Evolutionary conservation across 2,797 vertebrate species (phyloP).

Genomic region (Tadarida brasiliensis): DNA sequence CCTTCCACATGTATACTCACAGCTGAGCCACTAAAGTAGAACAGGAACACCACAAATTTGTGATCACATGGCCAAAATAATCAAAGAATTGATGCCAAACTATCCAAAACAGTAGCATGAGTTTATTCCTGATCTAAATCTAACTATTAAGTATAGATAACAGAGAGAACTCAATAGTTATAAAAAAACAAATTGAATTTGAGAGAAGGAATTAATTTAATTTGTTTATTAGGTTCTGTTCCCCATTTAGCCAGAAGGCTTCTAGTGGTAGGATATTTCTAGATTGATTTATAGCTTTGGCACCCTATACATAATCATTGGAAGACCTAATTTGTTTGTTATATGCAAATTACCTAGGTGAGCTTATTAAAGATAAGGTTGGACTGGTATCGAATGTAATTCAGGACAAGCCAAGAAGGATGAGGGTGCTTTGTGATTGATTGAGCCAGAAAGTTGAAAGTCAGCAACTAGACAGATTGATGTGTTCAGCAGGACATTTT

Average conservation of each 20-base stretch:
- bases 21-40: background rate
- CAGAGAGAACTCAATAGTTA: background rate
- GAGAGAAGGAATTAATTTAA: constrained; percentile 54
- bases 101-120: background rate
- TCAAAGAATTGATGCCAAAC: background rate
- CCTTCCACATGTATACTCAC: background rate
- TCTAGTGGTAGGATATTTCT: constrained; percentile 37
- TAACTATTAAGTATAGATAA: constrained; percentile 47
- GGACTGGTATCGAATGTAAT: constrained; percentile 76
- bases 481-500: constrained; percentile 69
- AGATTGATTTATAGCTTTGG: constrained; percentile 74
- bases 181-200: constrained; percentile 66
- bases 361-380: constrained; percentile 75
- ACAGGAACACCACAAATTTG: background rate
- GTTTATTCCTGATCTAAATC: constrained; percentile 52
- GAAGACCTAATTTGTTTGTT: constrained; percentile 77
- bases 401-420: constrained; percentile 76
- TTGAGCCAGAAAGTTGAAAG: constrained; percentile 79
- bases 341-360: constrained; percentile 75
- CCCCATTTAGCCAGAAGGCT: constrained; percentile 34
- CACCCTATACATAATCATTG: constrained; percentile 69
- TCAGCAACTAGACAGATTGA: constrained; percentile 73
- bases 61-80: constrained; percentile 21
- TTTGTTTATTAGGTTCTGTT: constrained; percentile 42
- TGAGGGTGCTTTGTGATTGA: constrained; percentile 80